Percentiles rank a stretch among this genome's conserved stretches.
phyloP scores from a whole-genome alignment of 2,113 vertebrate genomes.

The Steatornis caripensis region DNA sequence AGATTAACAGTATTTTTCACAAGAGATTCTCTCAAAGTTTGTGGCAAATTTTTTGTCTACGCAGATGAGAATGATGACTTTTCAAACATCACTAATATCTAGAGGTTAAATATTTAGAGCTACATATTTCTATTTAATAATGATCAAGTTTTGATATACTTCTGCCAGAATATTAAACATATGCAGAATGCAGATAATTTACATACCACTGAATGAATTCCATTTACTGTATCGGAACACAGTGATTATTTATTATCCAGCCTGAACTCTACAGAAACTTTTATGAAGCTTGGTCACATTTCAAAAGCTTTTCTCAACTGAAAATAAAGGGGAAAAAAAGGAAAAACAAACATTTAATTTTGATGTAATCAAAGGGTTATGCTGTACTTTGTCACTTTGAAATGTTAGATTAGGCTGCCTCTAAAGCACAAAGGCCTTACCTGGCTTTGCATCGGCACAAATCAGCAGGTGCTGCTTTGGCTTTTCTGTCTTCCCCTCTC shows the following conservation, averaged over 20 bases:
- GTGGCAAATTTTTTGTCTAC: background rate
- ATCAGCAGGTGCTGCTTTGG: background rate
- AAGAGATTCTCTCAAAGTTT: background rate
- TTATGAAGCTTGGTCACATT: background rate
- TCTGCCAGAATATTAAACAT: background rate
- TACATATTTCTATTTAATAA: background rate
- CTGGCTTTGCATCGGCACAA: background rate
- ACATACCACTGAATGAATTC: background rate
- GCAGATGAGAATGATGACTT: background rate
- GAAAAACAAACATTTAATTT: background rate
- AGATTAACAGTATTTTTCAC: background rate
- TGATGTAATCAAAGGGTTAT: background rate
- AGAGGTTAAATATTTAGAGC: background rate
- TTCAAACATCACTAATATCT: background rate
- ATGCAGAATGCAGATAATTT: background rate
- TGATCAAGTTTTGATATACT: background rate
- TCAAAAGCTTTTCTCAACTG: background rate
- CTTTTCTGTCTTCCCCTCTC: background rate
- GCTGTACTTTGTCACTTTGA: background rate
- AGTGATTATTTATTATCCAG: background rate
- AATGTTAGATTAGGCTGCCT: background rate
- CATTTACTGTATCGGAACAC: background rate
- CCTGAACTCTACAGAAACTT: background rate
- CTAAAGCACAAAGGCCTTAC: background rate
- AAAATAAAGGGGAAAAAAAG: background rate